A percentile compares a stretch with the other conserved stretches of the same genome.
These are phyloP conservation scores for Rutpela maculata DNA, from an alignment of 2,888 invertebrate species.

Conservation along the genomic window DNA sequence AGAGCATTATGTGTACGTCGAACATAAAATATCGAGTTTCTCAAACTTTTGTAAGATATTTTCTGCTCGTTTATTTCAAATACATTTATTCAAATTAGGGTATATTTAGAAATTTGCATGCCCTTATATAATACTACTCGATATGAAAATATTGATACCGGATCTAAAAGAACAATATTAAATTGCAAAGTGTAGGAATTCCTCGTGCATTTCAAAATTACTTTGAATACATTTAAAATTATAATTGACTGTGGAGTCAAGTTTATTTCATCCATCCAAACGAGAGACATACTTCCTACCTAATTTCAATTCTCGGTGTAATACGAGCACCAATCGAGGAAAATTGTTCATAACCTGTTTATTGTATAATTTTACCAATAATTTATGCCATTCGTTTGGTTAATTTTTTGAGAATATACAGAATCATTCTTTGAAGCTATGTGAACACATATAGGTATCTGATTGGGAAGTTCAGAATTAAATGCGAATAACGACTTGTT, in stretches of 20 bases:
- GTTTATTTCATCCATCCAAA: too few relatives aligned
- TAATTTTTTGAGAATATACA: too few relatives aligned
- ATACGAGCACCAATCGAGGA: too few relatives aligned
- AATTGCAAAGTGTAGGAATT: not conserved
- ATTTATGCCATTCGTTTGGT: too few relatives aligned
- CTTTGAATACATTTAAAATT: slow-evolving; percentile 14
- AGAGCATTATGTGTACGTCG: slow-evolving; percentile 25
- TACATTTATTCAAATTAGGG: slow-evolving; percentile 35
- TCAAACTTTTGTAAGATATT: slow-evolving; percentile 32
- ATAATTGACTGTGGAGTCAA: slow-evolving; percentile 5
- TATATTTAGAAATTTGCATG: slow-evolving; percentile 29
- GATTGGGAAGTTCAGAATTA: too few relatives aligned
- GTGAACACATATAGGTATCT: too few relatives aligned
- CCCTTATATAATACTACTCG: slow-evolving; percentile 17
- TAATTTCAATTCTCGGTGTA: too few relatives aligned
- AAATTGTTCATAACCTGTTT: too few relatives aligned
- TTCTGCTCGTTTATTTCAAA: slow-evolving; percentile 36
- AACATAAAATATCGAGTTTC: slow-evolving; percentile 30
- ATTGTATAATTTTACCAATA: too few relatives aligned
- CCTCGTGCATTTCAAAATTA: not conserved
- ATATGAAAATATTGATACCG: slow-evolving; percentile 23
- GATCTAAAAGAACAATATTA: slow-evolving; percentile 13
- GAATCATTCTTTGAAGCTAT: too few relatives aligned
- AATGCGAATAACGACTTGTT: too few relatives aligned
- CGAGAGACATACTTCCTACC: too few relatives aligned